These are phyloP conservation scores for Celastrina argiolus DNA, from an alignment of 2,888 invertebrate genomes.

Conservation along the genomic window DNA sequence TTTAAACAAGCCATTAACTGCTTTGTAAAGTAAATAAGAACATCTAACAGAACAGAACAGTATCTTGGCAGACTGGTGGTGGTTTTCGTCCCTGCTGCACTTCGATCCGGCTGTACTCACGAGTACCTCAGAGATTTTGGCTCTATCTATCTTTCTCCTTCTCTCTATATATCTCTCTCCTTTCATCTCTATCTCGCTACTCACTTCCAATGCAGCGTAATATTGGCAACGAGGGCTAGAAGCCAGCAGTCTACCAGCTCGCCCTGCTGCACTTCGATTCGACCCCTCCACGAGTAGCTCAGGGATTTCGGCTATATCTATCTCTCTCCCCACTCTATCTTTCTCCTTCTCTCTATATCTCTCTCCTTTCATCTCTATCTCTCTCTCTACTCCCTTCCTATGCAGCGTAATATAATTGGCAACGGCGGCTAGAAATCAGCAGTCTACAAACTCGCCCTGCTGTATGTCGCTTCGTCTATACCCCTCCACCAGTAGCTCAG, in stretches of 20 bases:
- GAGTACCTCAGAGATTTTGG: no score
- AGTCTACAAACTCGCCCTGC: no score
- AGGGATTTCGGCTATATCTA: slow-evolving; percentile 91
- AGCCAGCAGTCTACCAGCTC: slow-evolving; percentile 98
- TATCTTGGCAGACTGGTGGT: no score
- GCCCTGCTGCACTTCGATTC: slow-evolving; percentile 99
- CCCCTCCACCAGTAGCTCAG: no score
- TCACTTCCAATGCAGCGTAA: slow-evolving; percentile 87
- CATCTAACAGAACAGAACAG: no score
- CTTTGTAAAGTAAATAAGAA: no score
- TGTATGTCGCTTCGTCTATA: no score
- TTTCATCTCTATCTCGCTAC: slow-evolving; percentile 30
- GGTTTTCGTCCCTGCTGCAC: no score
- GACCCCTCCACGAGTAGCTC: slow-evolving; percentile 95
- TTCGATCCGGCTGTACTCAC: no score
- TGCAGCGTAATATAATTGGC: slow-evolving; percentile 96
- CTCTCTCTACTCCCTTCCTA: slow-evolving; percentile 63
- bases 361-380: no score
- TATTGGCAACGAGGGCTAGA: slow-evolving; percentile 94
- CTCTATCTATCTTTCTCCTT: background rate
- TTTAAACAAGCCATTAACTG: no score
- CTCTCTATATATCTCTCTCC: background rate
- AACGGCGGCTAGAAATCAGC: slow-evolving; percentile 96
- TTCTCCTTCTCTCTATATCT: background rate
- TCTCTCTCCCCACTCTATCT: background rate